A percentile compares a stretch with the other conserved stretches of the same genome.
Conservation (phyloP, 2,797 vertebrate genomes). For the Ceyx erithaca region DNA sequence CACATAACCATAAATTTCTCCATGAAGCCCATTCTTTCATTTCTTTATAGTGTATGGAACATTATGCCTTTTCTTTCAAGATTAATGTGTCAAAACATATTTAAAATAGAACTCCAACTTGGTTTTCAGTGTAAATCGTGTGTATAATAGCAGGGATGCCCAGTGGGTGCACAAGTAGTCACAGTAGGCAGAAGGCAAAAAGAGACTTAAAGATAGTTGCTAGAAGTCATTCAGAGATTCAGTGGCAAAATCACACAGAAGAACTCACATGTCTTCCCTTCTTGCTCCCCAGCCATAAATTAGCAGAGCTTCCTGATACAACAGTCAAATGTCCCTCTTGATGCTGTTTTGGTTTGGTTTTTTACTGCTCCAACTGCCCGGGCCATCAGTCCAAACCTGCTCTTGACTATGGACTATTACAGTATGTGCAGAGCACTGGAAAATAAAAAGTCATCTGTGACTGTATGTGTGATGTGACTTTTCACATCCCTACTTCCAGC, state of each 20-base stretch:
- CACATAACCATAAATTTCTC: neutral
- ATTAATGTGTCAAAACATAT: neutral
- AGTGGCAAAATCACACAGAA: neutral
- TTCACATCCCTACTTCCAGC: neutral
- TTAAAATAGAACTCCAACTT: neutral
- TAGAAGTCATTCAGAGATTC: neutral
- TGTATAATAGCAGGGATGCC: neutral
- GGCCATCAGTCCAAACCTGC: neutral
- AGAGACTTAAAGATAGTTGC: neutral
- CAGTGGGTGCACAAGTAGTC: neutral
- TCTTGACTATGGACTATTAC: neutral
- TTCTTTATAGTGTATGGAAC: neutral
- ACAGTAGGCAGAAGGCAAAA: neutral
- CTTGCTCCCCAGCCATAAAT: neutral
- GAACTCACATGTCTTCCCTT: fast-evolving
- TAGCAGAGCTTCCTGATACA: neutral
- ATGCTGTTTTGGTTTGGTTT: neutral
- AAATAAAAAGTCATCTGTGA: constrained; percentile 1
- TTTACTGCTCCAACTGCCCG: neutral
- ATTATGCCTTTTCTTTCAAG: neutral
- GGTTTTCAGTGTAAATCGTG: neutral
- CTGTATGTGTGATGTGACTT: neutral
- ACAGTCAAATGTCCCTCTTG: neutral
- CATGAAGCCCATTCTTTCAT: neutral
- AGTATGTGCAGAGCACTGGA: neutral